Percentiles rank a stretch among this genome's conserved stretches.
phyloP scores from a whole-genome alignment of 1,140 invertebrate species.

The Cyrtorhinus lividipennis region DNA sequence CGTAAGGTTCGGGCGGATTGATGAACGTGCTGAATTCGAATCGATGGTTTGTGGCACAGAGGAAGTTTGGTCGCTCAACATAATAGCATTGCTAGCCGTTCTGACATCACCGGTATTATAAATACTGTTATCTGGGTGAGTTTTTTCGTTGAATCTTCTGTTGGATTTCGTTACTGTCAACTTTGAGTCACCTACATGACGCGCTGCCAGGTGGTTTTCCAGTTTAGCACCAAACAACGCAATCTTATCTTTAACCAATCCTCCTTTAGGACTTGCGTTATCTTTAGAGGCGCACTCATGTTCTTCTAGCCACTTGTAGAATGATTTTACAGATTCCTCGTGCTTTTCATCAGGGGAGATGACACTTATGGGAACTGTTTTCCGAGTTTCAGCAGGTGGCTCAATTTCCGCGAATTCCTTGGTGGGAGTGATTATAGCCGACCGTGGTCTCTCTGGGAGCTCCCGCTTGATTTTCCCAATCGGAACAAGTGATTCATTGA shows the following conservation, averaged over 20 bases:
- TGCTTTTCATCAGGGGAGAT: background rate
- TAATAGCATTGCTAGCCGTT: too few species aligned
- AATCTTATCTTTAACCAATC: background rate
- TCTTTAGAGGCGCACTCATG: background rate
- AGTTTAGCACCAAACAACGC: background rate
- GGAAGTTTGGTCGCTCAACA: too few species aligned
- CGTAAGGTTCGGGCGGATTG: too few species aligned
- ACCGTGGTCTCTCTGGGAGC: background rate
- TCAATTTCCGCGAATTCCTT: too few species aligned
- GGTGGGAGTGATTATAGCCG: background rate
- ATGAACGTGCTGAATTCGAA: too few species aligned
- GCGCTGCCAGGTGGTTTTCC: background rate
- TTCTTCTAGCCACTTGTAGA: conserved; percentile 4
- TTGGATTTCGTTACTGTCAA: too few species aligned
- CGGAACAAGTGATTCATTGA: too few species aligned
- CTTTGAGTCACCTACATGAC: too few species aligned
- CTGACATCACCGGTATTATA: too few species aligned
- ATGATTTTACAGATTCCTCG: background rate
- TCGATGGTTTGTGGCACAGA: too few species aligned
- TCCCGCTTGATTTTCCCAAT: background rate
- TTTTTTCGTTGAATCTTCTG: too few species aligned
- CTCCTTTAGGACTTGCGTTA: background rate
- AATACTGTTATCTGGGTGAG: too few species aligned
- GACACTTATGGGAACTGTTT: background rate
- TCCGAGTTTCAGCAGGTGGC: background rate